A percentile compares a stretch with the other conserved stretches of the same genome.
These are phyloP conservation scores for Pogonognathellus flavescens DNA, from an alignment of 1,140 invertebrate species.

Conservation along the genomic window DNA sequence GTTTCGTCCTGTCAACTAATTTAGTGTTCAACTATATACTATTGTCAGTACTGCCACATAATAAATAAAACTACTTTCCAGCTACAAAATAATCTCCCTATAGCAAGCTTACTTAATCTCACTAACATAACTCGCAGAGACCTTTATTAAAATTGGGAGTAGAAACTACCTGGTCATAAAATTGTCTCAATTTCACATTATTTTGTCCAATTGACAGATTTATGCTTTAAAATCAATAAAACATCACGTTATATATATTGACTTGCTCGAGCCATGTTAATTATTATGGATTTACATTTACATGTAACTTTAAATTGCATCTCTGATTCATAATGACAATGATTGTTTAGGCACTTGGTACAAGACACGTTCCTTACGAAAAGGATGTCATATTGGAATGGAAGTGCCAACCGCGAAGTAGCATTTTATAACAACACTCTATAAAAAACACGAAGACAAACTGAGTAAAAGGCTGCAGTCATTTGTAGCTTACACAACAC, in stretches of 20 bases:
- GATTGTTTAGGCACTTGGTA: too few relatives aligned
- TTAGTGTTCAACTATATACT: neutral
- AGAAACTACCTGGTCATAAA: neutral
- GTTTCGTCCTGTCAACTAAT: neutral
- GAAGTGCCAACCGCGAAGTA: too few relatives aligned
- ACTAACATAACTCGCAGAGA: neutral
- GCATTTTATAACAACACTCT: too few relatives aligned
- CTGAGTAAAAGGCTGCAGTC: too few relatives aligned
- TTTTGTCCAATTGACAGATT: conserved; percentile 33
- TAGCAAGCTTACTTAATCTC: neutral
- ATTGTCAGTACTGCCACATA: neutral
- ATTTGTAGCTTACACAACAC: too few relatives aligned
- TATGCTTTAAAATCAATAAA: neutral
- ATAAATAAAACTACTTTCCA: neutral
- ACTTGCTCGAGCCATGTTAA: too few relatives aligned
- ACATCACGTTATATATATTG: neutral
- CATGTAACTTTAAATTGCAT: neutral
- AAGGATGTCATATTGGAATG: too few relatives aligned
- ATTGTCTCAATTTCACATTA: neutral
- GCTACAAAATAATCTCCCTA: too few relatives aligned
- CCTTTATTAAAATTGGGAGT: neutral
- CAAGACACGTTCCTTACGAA: too few relatives aligned
- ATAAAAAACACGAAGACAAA: too few relatives aligned
- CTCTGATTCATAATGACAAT: too few relatives aligned
- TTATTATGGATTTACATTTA: neutral